phyloP scores from a whole-genome alignment of 2,888 invertebrate species.

The Labia minor region DNA sequence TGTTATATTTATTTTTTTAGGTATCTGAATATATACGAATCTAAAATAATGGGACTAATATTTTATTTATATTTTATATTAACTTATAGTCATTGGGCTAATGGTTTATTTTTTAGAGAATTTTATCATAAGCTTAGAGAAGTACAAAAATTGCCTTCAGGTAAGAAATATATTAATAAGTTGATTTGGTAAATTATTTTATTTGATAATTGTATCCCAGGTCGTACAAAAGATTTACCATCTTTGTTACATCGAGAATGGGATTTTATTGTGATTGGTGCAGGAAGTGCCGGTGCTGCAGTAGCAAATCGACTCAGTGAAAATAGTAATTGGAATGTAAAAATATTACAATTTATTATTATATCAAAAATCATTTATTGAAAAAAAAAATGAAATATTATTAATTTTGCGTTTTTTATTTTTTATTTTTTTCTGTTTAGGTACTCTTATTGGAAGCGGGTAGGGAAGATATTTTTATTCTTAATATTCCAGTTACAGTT shows the following conservation, averaged over 20 bases:
- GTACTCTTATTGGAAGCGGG: conserved; percentile 41
- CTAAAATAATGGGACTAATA: no score
- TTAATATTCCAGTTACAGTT: conserved; percentile 40
- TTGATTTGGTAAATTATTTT: conserved; percentile 21
- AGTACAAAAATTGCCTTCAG: conserved; percentile 18
- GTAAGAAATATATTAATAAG: conserved; percentile 23
- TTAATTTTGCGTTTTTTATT: not conserved
- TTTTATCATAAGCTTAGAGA: not conserved
- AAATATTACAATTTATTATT: not conserved
- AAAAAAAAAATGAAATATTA: not conserved
- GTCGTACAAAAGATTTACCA: conserved; percentile 34
- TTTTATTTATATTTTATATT: no score
- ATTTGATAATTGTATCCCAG: conserved; percentile 24
- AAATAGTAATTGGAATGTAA: conserved; percentile 36
- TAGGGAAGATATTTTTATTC: conserved; percentile 38
- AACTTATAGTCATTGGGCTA: no score
- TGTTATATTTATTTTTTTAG: no score
- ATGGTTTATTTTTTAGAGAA: not conserved
- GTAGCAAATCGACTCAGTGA: conserved; percentile 43
- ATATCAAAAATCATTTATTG: not conserved
- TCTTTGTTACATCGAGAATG: conserved; percentile 37
- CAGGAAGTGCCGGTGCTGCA: conserved; percentile 45
- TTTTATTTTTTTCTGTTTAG: not conserved
- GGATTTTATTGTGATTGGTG: conserved; percentile 42
- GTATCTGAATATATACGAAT: no score